Evolutionary conservation across 1,140 invertebrate genomes (phyloP).

Genomic region (Harlomillsia oculata): DNA sequence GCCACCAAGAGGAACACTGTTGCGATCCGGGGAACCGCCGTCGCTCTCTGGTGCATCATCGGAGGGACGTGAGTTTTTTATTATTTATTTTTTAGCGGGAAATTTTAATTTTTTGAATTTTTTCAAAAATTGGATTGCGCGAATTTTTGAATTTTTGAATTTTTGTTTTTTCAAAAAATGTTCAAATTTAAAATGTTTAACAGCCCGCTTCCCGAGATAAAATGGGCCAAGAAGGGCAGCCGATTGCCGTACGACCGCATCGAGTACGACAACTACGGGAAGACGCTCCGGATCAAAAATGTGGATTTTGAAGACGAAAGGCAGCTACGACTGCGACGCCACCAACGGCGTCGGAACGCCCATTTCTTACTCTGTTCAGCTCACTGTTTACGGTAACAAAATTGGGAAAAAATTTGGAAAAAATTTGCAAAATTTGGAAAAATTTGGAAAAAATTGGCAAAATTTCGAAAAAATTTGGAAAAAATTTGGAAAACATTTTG

Average conservation of each 20-base stretch:
- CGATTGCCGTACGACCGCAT: conserved; percentile 56
- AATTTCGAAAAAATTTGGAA: background rate
- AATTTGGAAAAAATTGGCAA: no score
- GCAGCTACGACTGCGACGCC: conserved; percentile 79
- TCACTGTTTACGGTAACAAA: conserved; percentile 60
- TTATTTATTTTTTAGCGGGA: background rate
- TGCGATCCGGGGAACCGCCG: conserved; percentile 66
- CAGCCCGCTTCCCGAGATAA: conserved; percentile 46
- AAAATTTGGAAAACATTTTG: background rate
- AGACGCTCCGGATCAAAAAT: conserved; percentile 76
- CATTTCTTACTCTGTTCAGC: conserved; percentile 69
- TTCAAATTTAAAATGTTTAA: no score
- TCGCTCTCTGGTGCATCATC: conserved; percentile 77
- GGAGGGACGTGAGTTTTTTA: conserved; percentile 67
- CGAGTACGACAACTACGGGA: conserved; percentile 75
- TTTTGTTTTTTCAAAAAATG: background rate
- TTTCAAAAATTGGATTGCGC: background rate
- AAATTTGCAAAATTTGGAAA: no score
- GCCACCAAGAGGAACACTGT: conserved; percentile 74
- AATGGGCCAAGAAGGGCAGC: conserved; percentile 69
- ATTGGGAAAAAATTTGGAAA: no score
- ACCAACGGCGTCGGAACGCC: conserved; percentile 78
- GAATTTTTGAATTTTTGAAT: background rate
- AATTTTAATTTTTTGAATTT: background rate
- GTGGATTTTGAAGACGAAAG: conserved; percentile 76